Evolutionary conservation across 2,797 vertebrate species (phyloP).

Genomic region (Cirrhinus molitorella): DNA sequence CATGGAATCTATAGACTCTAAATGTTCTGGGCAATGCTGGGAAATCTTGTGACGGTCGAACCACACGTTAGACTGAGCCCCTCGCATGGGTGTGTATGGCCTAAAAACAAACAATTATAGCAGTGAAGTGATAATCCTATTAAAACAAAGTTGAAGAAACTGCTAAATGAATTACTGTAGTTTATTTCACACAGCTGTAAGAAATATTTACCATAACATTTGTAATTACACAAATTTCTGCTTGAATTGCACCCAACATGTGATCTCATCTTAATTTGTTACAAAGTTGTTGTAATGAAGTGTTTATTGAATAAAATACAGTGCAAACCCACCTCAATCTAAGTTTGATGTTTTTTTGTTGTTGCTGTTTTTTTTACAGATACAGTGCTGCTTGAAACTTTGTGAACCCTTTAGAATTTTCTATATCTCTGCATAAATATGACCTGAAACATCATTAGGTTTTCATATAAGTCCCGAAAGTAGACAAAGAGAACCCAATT

Average conservation of each 20-base stretch:
- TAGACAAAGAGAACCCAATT: no score
- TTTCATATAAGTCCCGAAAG: no score
- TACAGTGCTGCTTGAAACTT: no score
- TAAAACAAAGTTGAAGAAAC: constrained; percentile 10
- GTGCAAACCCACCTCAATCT: no score
- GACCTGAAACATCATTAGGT: no score
- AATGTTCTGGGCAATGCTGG: constrained; percentile 83
- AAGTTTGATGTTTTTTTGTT: no score
- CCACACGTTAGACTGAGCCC: constrained; percentile 85
- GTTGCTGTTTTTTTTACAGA: no score
- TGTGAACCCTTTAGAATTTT: no score
- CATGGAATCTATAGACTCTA: constrained; percentile 86
- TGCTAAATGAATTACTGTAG: background rate
- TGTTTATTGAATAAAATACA: background rate
- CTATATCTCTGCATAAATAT: no score
- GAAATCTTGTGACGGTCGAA: constrained; percentile 89
- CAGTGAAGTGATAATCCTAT: background rate
- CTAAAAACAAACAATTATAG: constrained; percentile 68
- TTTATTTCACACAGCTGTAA: background rate
- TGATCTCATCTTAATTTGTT: background rate
- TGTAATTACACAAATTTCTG: background rate
- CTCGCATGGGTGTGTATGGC: constrained; percentile 87
- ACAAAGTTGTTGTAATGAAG: background rate
- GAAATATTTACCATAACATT: background rate
- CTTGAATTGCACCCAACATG: background rate